These are phyloP conservation scores for Lates japonicus DNA, from an alignment of 2,797 vertebrate genomes.

Conservation along the genomic window DNA sequence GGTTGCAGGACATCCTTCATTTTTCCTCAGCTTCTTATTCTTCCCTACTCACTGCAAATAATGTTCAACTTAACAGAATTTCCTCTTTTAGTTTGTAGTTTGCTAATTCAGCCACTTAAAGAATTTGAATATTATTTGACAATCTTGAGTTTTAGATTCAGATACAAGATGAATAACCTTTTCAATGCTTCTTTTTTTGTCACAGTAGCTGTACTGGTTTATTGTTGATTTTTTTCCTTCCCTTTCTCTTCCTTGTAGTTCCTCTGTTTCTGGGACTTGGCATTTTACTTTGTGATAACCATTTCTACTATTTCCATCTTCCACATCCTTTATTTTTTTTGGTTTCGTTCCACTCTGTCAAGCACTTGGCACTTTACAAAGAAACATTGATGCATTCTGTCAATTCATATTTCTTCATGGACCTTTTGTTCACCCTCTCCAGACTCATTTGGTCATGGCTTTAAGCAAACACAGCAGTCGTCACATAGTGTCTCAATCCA, in stretches of 20 bases:
- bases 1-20: constrained; percentile 53
- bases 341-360: constrained; percentile 69
- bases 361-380: constrained; percentile 88
- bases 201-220: background rate
- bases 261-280: constrained; percentile 96
- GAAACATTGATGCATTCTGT: constrained; percentile 51
- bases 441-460: constrained; percentile 26
- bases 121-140: background rate
- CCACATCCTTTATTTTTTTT: constrained; percentile 61
- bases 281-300: constrained; percentile 99
- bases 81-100: constrained; percentile 4
- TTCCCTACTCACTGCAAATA: background rate
- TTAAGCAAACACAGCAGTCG: constrained; percentile 29
- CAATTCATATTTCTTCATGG: constrained; percentile 40
- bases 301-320: constrained; percentile 91
- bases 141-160: background rate
- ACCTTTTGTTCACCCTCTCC: constrained; percentile 32
- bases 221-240: constrained; percentile 42
- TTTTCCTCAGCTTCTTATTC: constrained; percentile 2
- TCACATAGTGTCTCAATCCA: constrained; percentile 54
- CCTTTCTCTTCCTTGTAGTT: constrained; percentile 85
- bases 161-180: background rate
- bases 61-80: background rate
- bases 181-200: background rate
- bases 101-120: background rate